A percentile compares a stretch with the other conserved stretches of the same genome.
phyloP scores from a whole-genome alignment of 2,888 invertebrate species.

The Agrochola lota region DNA sequence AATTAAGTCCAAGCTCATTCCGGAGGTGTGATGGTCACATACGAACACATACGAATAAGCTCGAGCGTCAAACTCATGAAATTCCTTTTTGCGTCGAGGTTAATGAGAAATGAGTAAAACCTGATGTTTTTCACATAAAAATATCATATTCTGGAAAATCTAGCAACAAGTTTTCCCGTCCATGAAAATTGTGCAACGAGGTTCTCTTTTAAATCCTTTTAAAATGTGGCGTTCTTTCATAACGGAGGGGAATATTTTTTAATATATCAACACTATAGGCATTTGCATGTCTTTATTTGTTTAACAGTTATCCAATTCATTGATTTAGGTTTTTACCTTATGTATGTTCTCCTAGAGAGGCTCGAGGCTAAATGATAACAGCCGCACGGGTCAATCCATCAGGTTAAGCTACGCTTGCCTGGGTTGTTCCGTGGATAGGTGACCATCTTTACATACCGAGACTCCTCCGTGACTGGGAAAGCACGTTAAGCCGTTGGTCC shows the following conservation, averaged over 20 bases:
- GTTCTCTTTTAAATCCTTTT: constrained; percentile 21
- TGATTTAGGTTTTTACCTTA: neutral
- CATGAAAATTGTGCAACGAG: constrained; percentile 37
- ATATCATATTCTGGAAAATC: constrained; percentile 22
- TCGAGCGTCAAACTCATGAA: neutral
- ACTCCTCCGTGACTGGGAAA: too few relatives aligned
- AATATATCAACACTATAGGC: neutral
- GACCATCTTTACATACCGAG: too few relatives aligned
- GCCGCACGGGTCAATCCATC: too few relatives aligned
- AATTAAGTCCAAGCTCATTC: neutral
- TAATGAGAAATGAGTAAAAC: constrained; percentile 44
- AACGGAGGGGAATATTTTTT: constrained; percentile 19
- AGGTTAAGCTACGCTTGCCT: too few relatives aligned
- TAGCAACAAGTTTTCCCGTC: constrained; percentile 37
- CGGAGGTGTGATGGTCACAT: neutral
- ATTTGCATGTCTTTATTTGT: neutral
- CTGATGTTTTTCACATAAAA: constrained; percentile 27
- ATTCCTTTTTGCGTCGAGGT: constrained; percentile 18
- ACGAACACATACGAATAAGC: neutral
- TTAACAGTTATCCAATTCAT: neutral
- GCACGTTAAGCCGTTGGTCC: too few relatives aligned
- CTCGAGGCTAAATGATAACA: too few relatives aligned
- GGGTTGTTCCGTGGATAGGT: too few relatives aligned
- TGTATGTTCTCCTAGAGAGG: too few relatives aligned
- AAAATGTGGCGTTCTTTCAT: constrained; percentile 35